phyloP scores from a whole-genome alignment of 30 jellyfish, hydroid and myxozoan species.

The Hydractinia echinata region DNA sequence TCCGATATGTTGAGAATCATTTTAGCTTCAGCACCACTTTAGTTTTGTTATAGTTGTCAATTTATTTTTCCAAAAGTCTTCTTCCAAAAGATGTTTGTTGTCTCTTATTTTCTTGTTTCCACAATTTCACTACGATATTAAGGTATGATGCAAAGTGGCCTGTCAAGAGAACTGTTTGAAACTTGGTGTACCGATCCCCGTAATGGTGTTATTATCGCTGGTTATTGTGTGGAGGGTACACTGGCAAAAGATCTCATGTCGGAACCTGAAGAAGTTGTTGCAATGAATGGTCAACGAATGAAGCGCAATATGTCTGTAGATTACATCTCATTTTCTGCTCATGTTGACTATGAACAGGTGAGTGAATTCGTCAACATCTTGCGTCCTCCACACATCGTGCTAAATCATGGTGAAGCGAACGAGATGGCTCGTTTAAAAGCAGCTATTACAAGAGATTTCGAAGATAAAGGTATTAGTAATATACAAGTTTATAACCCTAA shows the following conservation, averaged over 20 bases:
- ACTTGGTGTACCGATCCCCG: conserved; percentile 98
- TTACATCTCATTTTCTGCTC: conserved; percentile 99
- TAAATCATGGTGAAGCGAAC: conserved; percentile 96
- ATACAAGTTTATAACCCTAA: conserved; percentile 96
- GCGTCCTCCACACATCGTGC: conserved; percentile 94
- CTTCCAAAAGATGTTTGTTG: not conserved
- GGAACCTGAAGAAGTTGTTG: conserved; percentile 97
- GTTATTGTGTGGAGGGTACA: conserved; percentile 99
- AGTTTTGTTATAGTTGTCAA: too few relatives aligned
- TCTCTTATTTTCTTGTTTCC: not conserved
- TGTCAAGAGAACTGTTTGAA: conserved; percentile 96
- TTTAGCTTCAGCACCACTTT: too few relatives aligned
- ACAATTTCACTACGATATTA: not conserved
- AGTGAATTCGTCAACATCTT: conserved; percentile 84
- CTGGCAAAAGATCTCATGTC: conserved; percentile 97
- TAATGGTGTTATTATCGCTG: conserved; percentile 98
- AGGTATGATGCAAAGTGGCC: conserved; percentile 88
- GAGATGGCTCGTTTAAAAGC: conserved; percentile 98
- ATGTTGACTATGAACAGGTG: conserved; percentile 96
- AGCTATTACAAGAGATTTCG: conserved; percentile 89
- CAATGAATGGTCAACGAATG: conserved; percentile 92
- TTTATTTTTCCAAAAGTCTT: not conserved
- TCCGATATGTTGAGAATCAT: too few relatives aligned
- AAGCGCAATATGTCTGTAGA: conserved; percentile 73
- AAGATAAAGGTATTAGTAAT: conserved; percentile 87